phyloP scores from a whole-genome alignment of 2,113 vertebrate genomes.

The Lichenostomus cassidix region DNA sequence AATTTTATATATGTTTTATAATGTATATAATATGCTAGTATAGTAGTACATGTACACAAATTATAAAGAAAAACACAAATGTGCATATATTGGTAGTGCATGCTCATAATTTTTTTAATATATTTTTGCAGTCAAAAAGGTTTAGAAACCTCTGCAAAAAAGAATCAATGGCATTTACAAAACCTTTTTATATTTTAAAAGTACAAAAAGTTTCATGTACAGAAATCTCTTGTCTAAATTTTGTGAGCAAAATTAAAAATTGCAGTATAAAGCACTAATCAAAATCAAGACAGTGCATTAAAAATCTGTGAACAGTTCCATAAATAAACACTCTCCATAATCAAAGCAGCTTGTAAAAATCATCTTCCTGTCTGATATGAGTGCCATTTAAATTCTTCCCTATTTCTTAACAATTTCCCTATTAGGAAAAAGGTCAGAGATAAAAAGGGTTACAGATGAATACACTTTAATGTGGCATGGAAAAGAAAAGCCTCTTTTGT shows the following conservation, averaged over 20 bases:
- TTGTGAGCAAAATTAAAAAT: not conserved
- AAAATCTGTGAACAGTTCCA: not conserved
- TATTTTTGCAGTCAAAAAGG: not conserved
- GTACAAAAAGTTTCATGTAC: not conserved
- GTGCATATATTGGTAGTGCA: rapidly evolving
- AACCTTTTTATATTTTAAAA: not conserved
- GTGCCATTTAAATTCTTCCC: not conserved
- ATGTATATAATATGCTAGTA: not conserved
- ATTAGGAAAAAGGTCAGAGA: not conserved
- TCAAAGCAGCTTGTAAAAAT: not conserved
- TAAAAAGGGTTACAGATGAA: not conserved
- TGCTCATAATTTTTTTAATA: not conserved
- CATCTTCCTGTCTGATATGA: not conserved
- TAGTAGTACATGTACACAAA: not conserved
- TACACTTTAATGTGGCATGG: not conserved
- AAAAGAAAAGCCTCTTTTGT: conserved; percentile 3
- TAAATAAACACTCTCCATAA: conserved; percentile 22
- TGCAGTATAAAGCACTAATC: not conserved
- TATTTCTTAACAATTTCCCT: not conserved
- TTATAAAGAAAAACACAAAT: not conserved
- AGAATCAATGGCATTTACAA: not conserved
- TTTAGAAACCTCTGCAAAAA: not conserved
- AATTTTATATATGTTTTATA: not conserved
- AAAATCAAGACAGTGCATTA: not conserved
- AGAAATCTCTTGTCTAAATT: not conserved